Evolutionary conservation across 2,888 invertebrate species (phyloP).

Genomic region (Ischnura elegans): DNA sequence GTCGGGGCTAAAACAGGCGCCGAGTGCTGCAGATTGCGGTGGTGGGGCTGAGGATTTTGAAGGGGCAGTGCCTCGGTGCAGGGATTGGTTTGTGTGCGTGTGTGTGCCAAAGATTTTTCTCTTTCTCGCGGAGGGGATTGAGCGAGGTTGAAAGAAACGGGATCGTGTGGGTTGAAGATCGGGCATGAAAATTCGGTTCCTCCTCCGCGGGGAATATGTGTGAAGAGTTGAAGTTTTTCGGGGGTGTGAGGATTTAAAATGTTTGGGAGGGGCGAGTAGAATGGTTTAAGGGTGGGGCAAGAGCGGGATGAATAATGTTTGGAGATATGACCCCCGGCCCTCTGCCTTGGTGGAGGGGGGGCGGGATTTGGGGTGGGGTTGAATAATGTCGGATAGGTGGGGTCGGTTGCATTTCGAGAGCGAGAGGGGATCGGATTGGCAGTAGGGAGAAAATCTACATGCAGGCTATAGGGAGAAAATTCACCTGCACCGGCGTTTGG

Average conservation of each 20-base stretch:
- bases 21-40: neutral
- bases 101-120: neutral
- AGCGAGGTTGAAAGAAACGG: neutral
- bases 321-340: slow-evolving; percentile 49
- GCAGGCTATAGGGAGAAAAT: neutral
- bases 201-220: neutral
- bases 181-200: neutral
- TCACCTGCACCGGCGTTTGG: too few species aligned
- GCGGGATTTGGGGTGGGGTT: neutral
- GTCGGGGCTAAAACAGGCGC: neutral
- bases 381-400: neutral
- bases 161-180: neutral
- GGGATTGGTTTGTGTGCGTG: too few species aligned
- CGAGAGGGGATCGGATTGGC: neutral
- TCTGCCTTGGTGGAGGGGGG: neutral
- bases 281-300: neutral
- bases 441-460: neutral
- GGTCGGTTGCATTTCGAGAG: neutral
- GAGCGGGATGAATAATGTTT: slow-evolving; percentile 58
- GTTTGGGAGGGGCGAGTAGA: neutral
- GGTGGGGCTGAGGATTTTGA: neutral
- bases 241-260: slow-evolving; percentile 12
- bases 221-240: neutral
- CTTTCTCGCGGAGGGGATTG: neutral
- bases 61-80: neutral